These are phyloP conservation scores for Syncerus caffer DNA, from an alignment of 2,797 vertebrate genomes.

Conservation along the genomic window DNA sequence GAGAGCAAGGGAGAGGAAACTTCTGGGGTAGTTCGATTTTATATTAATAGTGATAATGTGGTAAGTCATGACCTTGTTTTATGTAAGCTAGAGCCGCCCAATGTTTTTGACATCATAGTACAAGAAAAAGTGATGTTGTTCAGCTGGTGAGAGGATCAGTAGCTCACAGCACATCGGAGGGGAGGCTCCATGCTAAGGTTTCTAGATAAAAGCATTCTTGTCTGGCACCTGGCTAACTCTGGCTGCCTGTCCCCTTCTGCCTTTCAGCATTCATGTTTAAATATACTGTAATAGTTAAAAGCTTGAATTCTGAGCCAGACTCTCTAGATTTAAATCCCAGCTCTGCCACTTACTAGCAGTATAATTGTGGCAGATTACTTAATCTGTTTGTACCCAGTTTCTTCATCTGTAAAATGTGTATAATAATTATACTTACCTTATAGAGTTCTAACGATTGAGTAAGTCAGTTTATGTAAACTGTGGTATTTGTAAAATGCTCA, in stretches of 20 bases:
- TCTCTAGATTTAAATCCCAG: background rate
- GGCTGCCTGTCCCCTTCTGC: background rate
- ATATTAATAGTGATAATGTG: background rate
- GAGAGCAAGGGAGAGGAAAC: constrained; percentile 6
- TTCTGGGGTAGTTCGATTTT: constrained; percentile 5
- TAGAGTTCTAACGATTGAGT: background rate
- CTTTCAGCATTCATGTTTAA: background rate
- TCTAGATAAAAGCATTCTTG: background rate
- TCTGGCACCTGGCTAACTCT: background rate
- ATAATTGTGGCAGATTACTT: background rate
- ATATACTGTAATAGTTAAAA: background rate
- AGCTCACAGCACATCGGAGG: background rate
- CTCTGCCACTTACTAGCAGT: background rate
- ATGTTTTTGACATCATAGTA: background rate
- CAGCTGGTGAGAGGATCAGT: background rate
- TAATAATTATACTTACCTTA: background rate
- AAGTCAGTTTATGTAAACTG: background rate
- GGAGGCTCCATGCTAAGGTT: background rate
- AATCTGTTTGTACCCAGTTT: constrained; percentile 10
- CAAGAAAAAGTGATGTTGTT: background rate
- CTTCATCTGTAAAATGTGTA: constrained; percentile 18
- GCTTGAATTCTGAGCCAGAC: background rate
- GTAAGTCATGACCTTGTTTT: background rate
- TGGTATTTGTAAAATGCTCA: background rate
- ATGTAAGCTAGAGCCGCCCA: background rate